Evolutionary conservation across 2,888 invertebrate genomes (phyloP), one percentile per base, ranked within the genome.

Genomic region (Subacronicta megacephala): DNA sequence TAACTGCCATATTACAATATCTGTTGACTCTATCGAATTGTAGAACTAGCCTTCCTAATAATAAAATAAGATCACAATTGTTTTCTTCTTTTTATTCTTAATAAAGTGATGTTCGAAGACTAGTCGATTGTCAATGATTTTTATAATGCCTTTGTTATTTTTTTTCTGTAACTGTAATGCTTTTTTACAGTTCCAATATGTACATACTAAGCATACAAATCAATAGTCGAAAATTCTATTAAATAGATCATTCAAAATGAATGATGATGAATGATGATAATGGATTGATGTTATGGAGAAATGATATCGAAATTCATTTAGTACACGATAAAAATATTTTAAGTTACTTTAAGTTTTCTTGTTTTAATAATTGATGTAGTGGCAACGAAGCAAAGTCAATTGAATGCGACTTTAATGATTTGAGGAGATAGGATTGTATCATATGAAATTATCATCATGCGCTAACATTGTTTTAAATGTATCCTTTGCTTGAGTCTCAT

Each of bases 81-180:
- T 33, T 61, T 53, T 49, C 7, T 58, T 68, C 9, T 41, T 51
- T 38, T 51, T 50, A 20, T 26, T 41, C 42, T 57, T 45, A 44
- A 35, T 17, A 33, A 60, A 42, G 35, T 70, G 52, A 65, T 49
- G 47, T 49, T 59, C 49, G 13, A 55, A 52, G 23, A 46, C 71
- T 74, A 71, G 71, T 74, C 66, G 42, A 15, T 31, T 56, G 42
- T 71, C 61, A 23, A 71, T 47, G 46, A 29, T 64, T 58, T 55
- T 47, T 41, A 10, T 62, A 64, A 31, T 45, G 33, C 0, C 33
- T 61, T 40, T 53, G 31, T 64, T 50, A 17, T 51, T 42, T 54
- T 23, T 47, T 62, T 23, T 53, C 50, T 38, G 18, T 23, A 23
- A 44, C 17, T 16, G 29, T 57, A 7, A 20, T 31, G 12, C 13